Evolutionary conservation across 1,140 invertebrate species (phyloP), one percentile per base, ranked within the genome.

Genomic region (Heliconius melpomene): DNA sequence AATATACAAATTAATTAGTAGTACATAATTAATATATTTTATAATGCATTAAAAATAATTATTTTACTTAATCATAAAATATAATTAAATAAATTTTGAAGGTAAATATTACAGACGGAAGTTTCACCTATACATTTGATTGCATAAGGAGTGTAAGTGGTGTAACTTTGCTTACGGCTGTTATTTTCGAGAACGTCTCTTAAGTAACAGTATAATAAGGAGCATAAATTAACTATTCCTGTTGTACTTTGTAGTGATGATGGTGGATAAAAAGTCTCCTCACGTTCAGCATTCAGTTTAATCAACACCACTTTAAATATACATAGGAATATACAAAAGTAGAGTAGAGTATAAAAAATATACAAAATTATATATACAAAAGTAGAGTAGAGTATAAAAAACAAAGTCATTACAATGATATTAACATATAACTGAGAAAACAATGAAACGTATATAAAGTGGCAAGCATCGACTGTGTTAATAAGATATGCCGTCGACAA

Each of bases 101-200:
- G 7, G 60, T 7, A 11, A 66, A 66, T 66, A 9, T 66, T 26
- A 66, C 11, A 66, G n/a, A 16, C 11, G 60, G 60, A 66, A 66
- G 23, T 66, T 66, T 66, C 60, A 26, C 60, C 23, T 66, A 66
- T 57, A 66, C 60, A 66, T 66, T 29, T 66, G 9, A 66, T 66
- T 66, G 11, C 60, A 26, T 66, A 66, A 66, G 23, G 11, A 11
- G 23, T 66, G 23, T 26, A 66, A 66, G 60, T 26, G 60, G 60
- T 29, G 60, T 66, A 66, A 66, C 60, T 66, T 66, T 26, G 9
- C 60, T 26, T 16, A 29, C 60, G n/a, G 9, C 60, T 66, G 23
- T 26, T 66, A 26, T 66, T 66, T 66, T 26, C 9, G 60, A 66
- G 23, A 66, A 66, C 60, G 11, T 66, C 60, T 26, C n/a, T 66